Evolutionary conservation across 2,113 vertebrate genomes (phyloP).

Genomic region (Opisthocomus hoazin): DNA sequence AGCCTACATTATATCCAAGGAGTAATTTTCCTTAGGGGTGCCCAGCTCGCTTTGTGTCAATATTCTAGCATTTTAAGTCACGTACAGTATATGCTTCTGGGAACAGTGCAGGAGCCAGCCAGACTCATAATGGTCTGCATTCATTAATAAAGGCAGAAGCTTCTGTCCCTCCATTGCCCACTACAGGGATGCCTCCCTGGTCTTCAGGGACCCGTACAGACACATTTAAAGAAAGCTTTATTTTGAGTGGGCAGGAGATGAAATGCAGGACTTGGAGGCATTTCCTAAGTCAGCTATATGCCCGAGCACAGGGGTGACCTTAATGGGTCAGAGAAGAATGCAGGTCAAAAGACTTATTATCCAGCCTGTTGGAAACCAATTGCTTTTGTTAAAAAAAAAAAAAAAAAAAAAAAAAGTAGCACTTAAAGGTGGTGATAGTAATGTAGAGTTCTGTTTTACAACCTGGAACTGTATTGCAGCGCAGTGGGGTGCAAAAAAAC

Average conservation of each 20-base stretch:
- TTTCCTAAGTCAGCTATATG: constrained; percentile 83
- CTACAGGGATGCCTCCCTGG: constrained; percentile 88
- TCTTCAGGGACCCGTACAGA: constrained; percentile 83
- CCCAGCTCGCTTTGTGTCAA: constrained; percentile 96
- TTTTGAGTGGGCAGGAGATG: constrained; percentile 87
- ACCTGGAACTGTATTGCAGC: constrained; percentile 29
- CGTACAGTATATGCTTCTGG: constrained; percentile 98
- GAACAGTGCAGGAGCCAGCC: constrained; percentile 94
- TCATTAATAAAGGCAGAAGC: constrained; percentile 99
- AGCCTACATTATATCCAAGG: constrained; percentile 99
- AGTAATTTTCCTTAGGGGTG: constrained; percentile 99
- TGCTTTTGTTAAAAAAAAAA: constrained; percentile 83
- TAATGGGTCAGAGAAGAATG: constrained; percentile 88
- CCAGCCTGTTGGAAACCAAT: constrained; percentile 94
- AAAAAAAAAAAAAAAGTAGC: background rate
- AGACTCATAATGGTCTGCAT: constrained; percentile 99
- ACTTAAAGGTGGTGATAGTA: constrained; percentile 70
- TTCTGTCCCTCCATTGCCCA: constrained; percentile 95
- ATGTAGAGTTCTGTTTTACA: constrained; percentile 66
- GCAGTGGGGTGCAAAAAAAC: background rate
- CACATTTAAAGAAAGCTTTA: constrained; percentile 98
- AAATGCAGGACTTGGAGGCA: constrained; percentile 86
- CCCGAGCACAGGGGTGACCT: constrained; percentile 80
- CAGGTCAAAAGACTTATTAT: constrained; percentile 97
- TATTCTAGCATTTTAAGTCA: constrained; percentile 99